Base-by-base conservation (phyloP, 2,113 vertebrate genomes). In the Mastomys natalensis region DNA sequence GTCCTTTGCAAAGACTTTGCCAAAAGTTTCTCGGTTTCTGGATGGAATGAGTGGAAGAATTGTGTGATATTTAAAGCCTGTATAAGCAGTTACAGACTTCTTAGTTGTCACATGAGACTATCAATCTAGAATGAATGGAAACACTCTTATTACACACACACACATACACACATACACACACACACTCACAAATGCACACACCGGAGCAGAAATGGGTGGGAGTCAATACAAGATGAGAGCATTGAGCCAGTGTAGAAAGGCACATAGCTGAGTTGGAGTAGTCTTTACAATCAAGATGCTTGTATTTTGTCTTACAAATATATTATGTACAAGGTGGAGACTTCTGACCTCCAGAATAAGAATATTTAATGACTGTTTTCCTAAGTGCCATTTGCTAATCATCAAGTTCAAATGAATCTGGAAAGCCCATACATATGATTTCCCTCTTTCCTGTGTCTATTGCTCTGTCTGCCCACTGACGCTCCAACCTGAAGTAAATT, bases 121-220 rank as follows among this genome's bases (percentile, higher is more conserved):
- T 51, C 95, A 94, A 70, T 73, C 72, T 96, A 60, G 60, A 86
- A 66, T 64, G 62, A 95, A 89, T 84, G 77, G 29, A 80, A 90
- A 81, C 21, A 80, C 81, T 80, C 51, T n/a, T n/a, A 62, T 95
- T 80, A 5, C 31, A 68, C 34, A 68, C 31, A 34, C 66, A 68
- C 66, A 68, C 4, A 15, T 3, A 68, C 62, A 29, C 62, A 26
- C 26, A 34, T 1, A 16, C 29, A 34, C 64, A 34, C 66, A 68
- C 31, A 16, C 66, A 68, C 31, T 16, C 31, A 37, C 31, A 34
- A 1, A 31, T 11, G 31, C 64, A 66, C 24, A 64, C 64, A 66
- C 31, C 45, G 37, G 13, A n/a, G 66, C 55, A 88, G 60, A 13
- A 17, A 78, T 21, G 76, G 58, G 7, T 88, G 60, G 43, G 48